phyloP scores from a whole-genome alignment of 2,888 invertebrate genomes.

The Pseudococcus viburni region DNA sequence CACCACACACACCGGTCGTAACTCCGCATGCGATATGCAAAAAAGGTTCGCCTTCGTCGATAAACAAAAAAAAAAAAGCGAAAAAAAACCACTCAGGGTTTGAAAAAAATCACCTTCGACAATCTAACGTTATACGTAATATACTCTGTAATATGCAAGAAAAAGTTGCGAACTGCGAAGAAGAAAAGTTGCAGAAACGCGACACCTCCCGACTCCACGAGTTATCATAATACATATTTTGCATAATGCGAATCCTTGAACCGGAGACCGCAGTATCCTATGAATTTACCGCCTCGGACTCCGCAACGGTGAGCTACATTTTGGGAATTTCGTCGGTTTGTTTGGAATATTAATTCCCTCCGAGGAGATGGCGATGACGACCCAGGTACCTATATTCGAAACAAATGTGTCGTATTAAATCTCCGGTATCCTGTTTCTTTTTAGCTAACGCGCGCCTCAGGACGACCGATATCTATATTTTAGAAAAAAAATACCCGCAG shows the following conservation, averaged over 20 bases:
- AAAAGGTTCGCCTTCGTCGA: neutral
- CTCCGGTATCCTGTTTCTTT: conserved; percentile 52
- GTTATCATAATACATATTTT: neutral
- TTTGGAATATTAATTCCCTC: conserved; percentile 45
- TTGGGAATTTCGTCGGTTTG: conserved; percentile 43
- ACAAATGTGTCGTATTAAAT: conserved; percentile 57
- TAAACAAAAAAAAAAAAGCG: too few species aligned
- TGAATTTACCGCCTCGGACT: neutral
- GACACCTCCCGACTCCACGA: neutral
- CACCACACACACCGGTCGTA: neutral
- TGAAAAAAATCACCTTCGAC: conserved; percentile 5
- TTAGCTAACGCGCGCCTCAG: neutral
- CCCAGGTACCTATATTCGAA: neutral
- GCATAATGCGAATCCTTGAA: conserved; percentile 49
- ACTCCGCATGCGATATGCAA: neutral
- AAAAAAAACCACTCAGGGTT: neutral
- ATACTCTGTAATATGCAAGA: neutral
- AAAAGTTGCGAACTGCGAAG: neutral
- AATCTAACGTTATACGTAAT: neutral
- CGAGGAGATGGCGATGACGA: neutral
- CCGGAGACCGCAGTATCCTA: conserved; percentile 13
- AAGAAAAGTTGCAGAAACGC: conserved; percentile 47
- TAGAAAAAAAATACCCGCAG: neutral
- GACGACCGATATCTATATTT: conserved; percentile 54
- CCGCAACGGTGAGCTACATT: neutral